Evolutionary conservation across 2,888 invertebrate genomes (phyloP), one percentile per base, ranked within the genome.

Genomic region (Brassicogethes aeneus): DNA sequence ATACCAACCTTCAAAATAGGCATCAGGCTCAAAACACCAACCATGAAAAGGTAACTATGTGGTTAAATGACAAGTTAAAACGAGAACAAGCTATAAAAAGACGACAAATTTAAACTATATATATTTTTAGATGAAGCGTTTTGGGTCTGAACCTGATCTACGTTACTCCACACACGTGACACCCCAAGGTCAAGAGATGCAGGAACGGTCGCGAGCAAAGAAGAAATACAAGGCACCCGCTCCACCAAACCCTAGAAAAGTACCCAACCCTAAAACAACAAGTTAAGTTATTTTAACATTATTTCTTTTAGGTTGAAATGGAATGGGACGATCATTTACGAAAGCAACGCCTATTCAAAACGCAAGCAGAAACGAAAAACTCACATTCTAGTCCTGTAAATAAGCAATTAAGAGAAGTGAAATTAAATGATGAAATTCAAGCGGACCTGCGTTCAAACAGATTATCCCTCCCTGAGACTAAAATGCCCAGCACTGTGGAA

Each of bases 211-310:
- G 41, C 70, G 64, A 65, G 75, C 76, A 42, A 81, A 82, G 57
- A 82, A 87, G 62, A 86, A 86, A 66, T 85, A 85, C 61, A 77
- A 80, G 70, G 87, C 87, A 2, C 85, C 85, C 13, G 75, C 79
- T 43, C 82, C 84, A 40, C 76, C 76, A 13, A 72, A 39, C 16
- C 38, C 29, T 16, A 16, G 37, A 45, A 47, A 34, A 29, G 54
- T 36, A 32, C 3, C 12, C 12, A 32, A 32, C 13, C 14, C n/a
- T n/a, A n/a, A n/a, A n/a, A n/a, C n/a, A n/a, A n/a, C n/a, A n/a
- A n/a, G n/a, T n/a, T n/a, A n/a, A n/a, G n/a, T n/a, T n/a, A n/a
- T n/a, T n/a, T n/a, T n/a, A n/a, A n/a, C n/a, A n/a, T n/a, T n/a
- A n/a, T n/a, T n/a, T 32, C 12, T 32, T 12, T 32, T 38, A 54